These are phyloP conservation scores for Cylloceria caligata DNA, from an alignment of 2,888 invertebrate genomes.

Conservation along the genomic window DNA sequence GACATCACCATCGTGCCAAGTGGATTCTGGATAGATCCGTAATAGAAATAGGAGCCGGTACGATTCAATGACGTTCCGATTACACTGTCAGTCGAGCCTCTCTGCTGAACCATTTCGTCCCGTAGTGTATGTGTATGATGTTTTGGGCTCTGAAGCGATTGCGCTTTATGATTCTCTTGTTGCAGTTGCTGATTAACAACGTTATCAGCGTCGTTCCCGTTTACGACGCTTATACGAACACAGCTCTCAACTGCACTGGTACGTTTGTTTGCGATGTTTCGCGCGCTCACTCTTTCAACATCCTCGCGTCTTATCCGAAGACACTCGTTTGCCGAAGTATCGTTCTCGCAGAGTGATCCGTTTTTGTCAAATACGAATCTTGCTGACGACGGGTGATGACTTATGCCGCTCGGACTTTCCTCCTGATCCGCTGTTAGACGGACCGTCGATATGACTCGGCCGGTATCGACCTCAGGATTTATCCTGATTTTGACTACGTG, in stretches of 20 bases:
- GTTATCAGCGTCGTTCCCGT: slow-evolving; percentile 83
- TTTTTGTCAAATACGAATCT: slow-evolving; percentile 58
- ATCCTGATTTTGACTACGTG: slow-evolving; percentile 91
- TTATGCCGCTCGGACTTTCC: slow-evolving; percentile 33
- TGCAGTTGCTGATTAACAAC: slow-evolving; percentile 71
- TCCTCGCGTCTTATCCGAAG: slow-evolving; percentile 67
- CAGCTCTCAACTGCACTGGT: slow-evolving; percentile 82
- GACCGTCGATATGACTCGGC: slow-evolving; percentile 80
- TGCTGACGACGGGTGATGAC: not conserved
- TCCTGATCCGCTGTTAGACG: slow-evolving; percentile 75
- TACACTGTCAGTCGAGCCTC: slow-evolving; percentile 76
- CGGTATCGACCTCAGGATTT: slow-evolving; percentile 87
- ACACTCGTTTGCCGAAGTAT: slow-evolving; percentile 60
- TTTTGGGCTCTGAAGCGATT: slow-evolving; percentile 42
- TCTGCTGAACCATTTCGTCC: slow-evolving; percentile 85
- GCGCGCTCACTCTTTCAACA: slow-evolving; percentile 75
- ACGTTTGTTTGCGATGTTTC: slow-evolving; percentile 73
- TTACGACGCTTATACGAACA: slow-evolving; percentile 87
- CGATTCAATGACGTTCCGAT: slow-evolving; percentile 77
- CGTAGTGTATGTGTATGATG: slow-evolving; percentile 69
- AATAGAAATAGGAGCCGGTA: slow-evolving; percentile 87
- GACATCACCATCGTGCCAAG: slow-evolving; percentile 88
- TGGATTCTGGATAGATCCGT: slow-evolving; percentile 87
- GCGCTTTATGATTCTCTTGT: slow-evolving; percentile 55
- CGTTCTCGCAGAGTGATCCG: slow-evolving; percentile 27